phyloP scores from a whole-genome alignment of 2,113 vertebrate genomes.

The Glaucomys volans region DNA sequence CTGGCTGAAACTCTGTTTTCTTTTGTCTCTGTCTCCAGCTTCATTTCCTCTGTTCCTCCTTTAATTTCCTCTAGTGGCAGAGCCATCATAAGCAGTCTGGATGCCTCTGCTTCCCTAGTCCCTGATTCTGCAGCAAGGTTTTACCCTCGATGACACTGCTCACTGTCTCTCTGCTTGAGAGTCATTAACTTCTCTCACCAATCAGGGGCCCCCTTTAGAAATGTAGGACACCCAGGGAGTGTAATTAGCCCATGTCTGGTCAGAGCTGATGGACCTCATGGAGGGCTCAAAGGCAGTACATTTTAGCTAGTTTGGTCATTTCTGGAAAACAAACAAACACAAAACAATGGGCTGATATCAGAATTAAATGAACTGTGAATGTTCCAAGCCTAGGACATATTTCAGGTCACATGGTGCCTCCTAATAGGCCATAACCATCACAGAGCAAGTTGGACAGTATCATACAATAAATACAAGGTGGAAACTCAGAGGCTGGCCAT shows the following conservation, averaged over 20 bases:
- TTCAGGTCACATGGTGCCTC: background rate
- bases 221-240: background rate
- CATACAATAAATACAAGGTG: background rate
- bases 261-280: background rate
- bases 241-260: background rate
- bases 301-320: background rate
- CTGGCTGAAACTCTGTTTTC: background rate
- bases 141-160: background rate
- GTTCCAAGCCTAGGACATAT: background rate
- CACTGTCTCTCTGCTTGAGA: background rate
- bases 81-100: background rate
- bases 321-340: background rate
- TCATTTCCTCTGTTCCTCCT: conserved; percentile 64
- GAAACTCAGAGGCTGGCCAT: background rate
- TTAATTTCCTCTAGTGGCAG: conserved; percentile 54
- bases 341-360: too few relatives aligned
- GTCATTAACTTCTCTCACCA: background rate
- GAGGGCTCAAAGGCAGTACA: too few relatives aligned
- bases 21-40: background rate
- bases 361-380: background rate
- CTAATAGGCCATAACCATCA: too few relatives aligned
- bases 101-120: background rate
- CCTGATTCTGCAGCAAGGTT: background rate
- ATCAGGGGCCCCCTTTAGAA: background rate
- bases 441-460: background rate